Conservation (phyloP, 2,888 invertebrate species). For the Nasonia oneida region DNA sequence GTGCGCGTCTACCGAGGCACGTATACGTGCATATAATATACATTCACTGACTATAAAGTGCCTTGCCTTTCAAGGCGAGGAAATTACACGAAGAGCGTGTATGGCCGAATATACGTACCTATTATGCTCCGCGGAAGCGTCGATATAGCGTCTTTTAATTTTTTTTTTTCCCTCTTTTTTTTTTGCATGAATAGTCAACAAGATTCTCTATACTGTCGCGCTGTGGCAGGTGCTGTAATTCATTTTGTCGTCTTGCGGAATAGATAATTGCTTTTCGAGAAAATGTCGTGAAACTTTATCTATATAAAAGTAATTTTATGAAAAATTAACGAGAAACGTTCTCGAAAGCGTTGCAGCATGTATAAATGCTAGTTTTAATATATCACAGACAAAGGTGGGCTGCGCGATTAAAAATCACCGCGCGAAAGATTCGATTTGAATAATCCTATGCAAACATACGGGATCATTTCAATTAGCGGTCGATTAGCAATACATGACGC, state of each 20-base stretch:
- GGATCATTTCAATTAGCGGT: too few species aligned
- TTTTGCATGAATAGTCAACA: not conserved
- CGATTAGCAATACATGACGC: too few species aligned
- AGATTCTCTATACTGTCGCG: not conserved
- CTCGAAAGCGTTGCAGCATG: not conserved
- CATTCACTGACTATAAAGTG: not conserved
- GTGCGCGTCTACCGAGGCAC: not conserved
- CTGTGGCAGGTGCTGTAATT: not conserved
- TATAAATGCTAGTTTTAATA: not conserved
- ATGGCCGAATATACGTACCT: not conserved
- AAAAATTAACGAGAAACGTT: too few species aligned
- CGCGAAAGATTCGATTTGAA: not conserved
- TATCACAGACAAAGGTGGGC: too few species aligned
- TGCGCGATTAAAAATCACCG: not conserved
- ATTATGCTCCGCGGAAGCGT: not conserved
- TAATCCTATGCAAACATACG: too few species aligned
- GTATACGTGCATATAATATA: not conserved
- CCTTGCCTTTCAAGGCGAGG: not conserved
- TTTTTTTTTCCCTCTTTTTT: not conserved
- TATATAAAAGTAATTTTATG: too few species aligned
- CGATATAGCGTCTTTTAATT: not conserved
- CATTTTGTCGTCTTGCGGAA: not conserved
- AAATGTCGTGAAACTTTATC: not conserved
- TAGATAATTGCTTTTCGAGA: not conserved
- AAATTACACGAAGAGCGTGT: not conserved